Base-by-base conservation (phyloP, 2,888 invertebrate species). In the Stenoptilia bipunctidactyla region DNA sequence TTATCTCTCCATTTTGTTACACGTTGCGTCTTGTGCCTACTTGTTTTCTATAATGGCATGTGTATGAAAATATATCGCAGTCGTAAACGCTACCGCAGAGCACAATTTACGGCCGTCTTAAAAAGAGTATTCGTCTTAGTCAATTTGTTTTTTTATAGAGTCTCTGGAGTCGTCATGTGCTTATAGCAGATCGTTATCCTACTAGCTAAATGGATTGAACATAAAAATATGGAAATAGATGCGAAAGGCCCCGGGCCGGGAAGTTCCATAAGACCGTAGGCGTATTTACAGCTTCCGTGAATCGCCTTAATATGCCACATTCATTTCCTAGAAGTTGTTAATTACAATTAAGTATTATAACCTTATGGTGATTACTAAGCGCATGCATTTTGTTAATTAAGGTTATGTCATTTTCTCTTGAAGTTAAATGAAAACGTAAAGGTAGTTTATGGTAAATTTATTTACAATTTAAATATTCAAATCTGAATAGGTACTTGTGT, bases 101-200 rank as follows among this genome's bases (percentile, higher is more conserved):
- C 43, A 41, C 49, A 47, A 60, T 69, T 69, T 66, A 69, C 58
- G 54, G 53, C 51, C 41, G 49, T 48, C 47, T 52, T 52, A 50
- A 61, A 59, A 54, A 52, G 50, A 55, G 45, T 58, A 58, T 67
- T 61, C 61, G 52, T 69, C 61, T 61, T 53, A 56, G 50, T 61
- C 48, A 66, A 67, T 66, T 68, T 63, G 54, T n/a, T 59, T 58
- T 58, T 67, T 67, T 56, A 61, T 55, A 55, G 49, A 47, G 49
- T 48, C 46, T 47, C 50, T 49, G 49, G 45, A 52, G 55, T 55
- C 54, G 59, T 54, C 47, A 47, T 42, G 45, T 45, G 51, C 47
- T 46, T 58, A 58, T 56, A 58, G 51, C n/a, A n/a, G n/a, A n/a
- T n/a, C n/a, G n/a, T n/a, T n/a, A n/a, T n/a, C n/a, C n/a, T 14